These are phyloP conservation scores for Catamblyrhynchus diadema DNA, from an alignment of 2,797 vertebrate species.

Conservation along the genomic window DNA sequence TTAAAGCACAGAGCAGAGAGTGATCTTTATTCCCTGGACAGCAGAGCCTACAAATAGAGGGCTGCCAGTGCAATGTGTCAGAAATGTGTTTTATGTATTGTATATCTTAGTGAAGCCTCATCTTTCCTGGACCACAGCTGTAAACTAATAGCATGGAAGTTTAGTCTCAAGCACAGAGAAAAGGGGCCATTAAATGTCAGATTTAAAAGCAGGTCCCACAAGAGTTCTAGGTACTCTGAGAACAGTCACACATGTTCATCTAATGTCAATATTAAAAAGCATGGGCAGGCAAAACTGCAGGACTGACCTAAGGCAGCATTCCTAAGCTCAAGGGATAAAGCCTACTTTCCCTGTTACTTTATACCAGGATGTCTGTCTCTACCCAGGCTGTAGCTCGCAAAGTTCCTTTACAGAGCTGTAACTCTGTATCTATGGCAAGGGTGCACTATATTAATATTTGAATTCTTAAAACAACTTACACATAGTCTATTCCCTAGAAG, in stretches of 20 bases:
- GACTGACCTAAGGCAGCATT: neutral
- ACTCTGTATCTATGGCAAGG: rapidly evolving
- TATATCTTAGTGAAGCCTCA: neutral
- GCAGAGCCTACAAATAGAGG: neutral
- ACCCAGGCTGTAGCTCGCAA: neutral
- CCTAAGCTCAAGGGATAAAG: neutral
- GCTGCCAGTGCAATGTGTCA: neutral
- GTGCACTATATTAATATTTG: neutral
- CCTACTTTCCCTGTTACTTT: neutral
- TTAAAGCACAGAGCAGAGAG: neutral
- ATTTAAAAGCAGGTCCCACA: neutral
- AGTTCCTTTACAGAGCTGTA: neutral
- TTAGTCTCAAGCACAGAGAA: neutral
- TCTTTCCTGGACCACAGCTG: neutral
- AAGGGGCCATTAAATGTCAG: neutral
- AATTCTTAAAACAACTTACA: neutral
- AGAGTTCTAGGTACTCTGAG: neutral
- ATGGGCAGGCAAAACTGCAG: neutral
- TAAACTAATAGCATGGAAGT: constrained; percentile 15
- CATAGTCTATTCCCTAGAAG: neutral
- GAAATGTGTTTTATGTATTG: constrained; percentile 30
- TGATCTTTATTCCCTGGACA: neutral
- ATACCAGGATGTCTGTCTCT: neutral
- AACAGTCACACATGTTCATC: neutral
- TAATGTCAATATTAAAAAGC: neutral